phyloP scores from a whole-genome alignment of 2,113 vertebrate genomes.

The Prinia subflava region DNA sequence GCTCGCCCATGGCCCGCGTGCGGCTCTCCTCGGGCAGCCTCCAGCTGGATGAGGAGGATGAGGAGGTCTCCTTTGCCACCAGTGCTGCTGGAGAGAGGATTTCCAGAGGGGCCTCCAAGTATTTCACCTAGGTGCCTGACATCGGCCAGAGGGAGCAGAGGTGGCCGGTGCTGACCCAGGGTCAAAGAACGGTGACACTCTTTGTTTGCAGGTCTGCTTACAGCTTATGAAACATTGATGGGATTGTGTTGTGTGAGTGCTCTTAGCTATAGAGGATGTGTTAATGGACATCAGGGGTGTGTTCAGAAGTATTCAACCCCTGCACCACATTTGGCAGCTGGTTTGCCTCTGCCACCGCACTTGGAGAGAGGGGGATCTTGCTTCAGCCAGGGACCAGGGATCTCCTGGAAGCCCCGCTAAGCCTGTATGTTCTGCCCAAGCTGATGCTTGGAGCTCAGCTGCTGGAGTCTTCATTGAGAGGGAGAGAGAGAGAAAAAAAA shows the following conservation, averaged over 20 bases:
- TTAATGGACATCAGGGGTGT: background rate
- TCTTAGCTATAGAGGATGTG: background rate
- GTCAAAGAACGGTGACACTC: background rate
- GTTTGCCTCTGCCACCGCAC: background rate
- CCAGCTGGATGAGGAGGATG: constrained; percentile 89
- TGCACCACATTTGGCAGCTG: background rate
- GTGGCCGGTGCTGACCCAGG: rapidly evolving
- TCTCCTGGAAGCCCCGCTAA: background rate
- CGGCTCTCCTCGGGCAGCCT: constrained; percentile 91
- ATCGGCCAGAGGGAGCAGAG: rapidly evolving
- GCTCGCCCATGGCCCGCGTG: constrained; percentile 77
- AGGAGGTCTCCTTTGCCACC: constrained; percentile 51
- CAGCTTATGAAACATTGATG: background rate
- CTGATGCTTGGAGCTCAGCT: background rate
- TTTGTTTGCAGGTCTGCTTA: background rate
- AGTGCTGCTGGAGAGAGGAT: constrained; percentile 30
- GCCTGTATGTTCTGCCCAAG: background rate
- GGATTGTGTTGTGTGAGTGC: background rate
- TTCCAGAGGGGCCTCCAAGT: constrained; percentile 35
- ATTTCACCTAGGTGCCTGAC: constrained; percentile 56
- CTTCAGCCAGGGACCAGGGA: background rate
- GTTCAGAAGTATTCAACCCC: background rate
- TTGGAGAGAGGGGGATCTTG: rapidly evolving
- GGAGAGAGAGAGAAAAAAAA: background rate
- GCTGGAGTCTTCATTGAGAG: background rate